Base-by-base conservation (phyloP, 2,888 invertebrate genomes). In the Polymixis lichenea region DNA sequence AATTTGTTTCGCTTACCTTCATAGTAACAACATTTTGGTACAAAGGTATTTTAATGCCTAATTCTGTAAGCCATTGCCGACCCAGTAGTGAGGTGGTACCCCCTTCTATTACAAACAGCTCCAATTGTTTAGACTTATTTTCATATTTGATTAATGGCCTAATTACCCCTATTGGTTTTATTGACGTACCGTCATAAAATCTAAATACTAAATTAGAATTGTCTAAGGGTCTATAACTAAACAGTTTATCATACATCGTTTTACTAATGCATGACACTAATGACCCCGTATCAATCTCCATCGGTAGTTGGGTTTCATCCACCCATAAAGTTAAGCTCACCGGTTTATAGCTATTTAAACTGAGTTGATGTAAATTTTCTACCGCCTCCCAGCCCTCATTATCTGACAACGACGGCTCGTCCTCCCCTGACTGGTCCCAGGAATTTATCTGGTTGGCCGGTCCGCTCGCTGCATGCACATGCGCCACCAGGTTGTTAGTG, bases 221-320 rank as follows among this genome's bases (percentile, higher is more conserved):
- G 64, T 87, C 60, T 32, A 88, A 66, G 49, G 17, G 70, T n/a
- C 38, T 19, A 68, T 72, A 13, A 0, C 17, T 62, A 61, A 86
- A 84, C 62, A 74, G 74, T 56, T 58, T 73, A 13, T 75, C 3
- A 60, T 88, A 88, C 8, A 81, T 86, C 3, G n/a, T 9, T n/a
- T 64, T 69, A 78, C 82, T 88, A 11, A 87, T 84, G 60, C 88
- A 88, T 0, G 89, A 88, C n/a, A 89, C 66, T 1, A 85, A 84
- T 0, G 85, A 75, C 0, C 88, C 87, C 0, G 88, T 90, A 64
- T 90, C 89, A 0, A 87, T 56, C 69, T 88, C 87, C 88, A 90
- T 89, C 11, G 19, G 1, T 25, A 88, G 72, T 0, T 55, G 15
- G 2, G 22, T 69, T 28, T 69, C 74, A 11, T 88, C 81, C 4